A percentile compares a stretch with the other conserved stretches of the same genome.
Evolutionary conservation across 2,888 invertebrate genomes (phyloP).

Genomic region (Pollenia amentaria): DNA sequence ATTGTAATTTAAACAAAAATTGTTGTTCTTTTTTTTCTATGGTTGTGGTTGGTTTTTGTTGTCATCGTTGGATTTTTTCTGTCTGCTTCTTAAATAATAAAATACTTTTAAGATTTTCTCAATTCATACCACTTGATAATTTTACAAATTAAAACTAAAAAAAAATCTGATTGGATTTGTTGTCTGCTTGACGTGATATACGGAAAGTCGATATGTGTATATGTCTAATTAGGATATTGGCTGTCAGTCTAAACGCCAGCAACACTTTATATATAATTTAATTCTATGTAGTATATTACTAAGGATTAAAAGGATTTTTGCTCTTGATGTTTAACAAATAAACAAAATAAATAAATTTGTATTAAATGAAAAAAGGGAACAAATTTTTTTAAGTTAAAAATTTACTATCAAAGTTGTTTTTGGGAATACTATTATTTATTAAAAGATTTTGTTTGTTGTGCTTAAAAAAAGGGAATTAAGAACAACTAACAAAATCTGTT

Average conservation of each 20-base stretch:
- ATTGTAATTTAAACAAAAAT: conserved; percentile 47
- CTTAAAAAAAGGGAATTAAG: no score
- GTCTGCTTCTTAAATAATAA: background rate
- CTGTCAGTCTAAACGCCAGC: background rate
- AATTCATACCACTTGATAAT: background rate
- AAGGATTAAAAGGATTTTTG: no score
- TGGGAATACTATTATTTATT: no score
- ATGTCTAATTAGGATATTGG: background rate
- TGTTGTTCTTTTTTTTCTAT: conserved; percentile 18
- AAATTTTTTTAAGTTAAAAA: no score
- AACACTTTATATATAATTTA: background rate
- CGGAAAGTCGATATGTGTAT: background rate
- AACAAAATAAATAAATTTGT: no score
- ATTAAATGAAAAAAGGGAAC: no score
- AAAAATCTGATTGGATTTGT: conserved; percentile 14
- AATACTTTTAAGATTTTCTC: conserved; percentile 18
- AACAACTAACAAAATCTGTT: no score
- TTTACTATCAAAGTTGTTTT: no score
- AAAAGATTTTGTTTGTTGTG: no score
- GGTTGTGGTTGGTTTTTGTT: background rate
- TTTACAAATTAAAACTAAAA: conserved; percentile 22
- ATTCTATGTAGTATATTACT: no score
- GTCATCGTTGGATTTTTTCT: no score
- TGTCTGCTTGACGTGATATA: background rate
- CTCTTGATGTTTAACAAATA: no score